Evolutionary conservation across 2,113 vertebrate genomes (phyloP).

Genomic region (Choloepus hoffmanni): DNA sequence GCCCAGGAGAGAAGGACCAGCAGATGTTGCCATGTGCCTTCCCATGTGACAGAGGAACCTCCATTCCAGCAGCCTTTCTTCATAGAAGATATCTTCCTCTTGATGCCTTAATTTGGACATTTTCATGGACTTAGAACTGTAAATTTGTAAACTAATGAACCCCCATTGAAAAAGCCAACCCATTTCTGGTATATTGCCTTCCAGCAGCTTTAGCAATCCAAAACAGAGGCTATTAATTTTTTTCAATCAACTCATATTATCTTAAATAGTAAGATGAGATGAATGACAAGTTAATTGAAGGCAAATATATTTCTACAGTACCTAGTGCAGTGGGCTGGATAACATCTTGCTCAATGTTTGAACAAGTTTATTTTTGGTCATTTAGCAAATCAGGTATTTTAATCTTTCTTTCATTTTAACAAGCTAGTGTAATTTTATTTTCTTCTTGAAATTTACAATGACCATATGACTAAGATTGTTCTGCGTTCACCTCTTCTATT

Average conservation of each 20-base stretch:
- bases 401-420: not conserved
- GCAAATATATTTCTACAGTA: not conserved
- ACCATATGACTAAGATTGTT: not conserved
- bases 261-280: not conserved
- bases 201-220: too few species aligned
- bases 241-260: not conserved
- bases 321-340: not conserved
- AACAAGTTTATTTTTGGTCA: not conserved
- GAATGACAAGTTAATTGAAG: not conserved
- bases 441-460: constrained; percentile 3
- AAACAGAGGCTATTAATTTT: not conserved
- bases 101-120: too few species aligned
- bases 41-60: too few species aligned
- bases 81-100: too few species aligned
- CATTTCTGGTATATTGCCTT: too few species aligned
- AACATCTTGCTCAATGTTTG: not conserved
- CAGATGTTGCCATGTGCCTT: too few species aligned
- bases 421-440: not conserved
- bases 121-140: too few species aligned
- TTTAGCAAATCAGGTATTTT: not conserved
- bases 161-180: too few species aligned
- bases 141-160: too few species aligned
- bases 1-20: too few species aligned
- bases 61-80: too few species aligned
- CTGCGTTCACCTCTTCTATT: not conserved